A percentile compares a stretch with the other conserved stretches of the same genome.
These are phyloP conservation scores for Frieseomelitta varia DNA, from an alignment of 1,140 invertebrate genomes.

Conservation along the genomic window DNA sequence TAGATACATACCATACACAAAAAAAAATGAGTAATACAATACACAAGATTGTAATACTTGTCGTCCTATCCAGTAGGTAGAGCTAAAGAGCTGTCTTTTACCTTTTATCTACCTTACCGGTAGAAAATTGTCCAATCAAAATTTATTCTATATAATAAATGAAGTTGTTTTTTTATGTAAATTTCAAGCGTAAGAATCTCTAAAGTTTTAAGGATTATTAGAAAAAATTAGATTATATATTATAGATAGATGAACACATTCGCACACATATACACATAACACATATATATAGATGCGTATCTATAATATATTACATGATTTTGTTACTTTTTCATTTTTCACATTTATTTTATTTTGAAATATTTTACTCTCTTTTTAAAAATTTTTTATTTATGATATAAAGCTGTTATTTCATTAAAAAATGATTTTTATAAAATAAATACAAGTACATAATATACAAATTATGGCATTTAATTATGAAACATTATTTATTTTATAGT, in stretches of 20 bases:
- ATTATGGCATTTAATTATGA: background rate
- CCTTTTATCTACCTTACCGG: conserved; percentile 36
- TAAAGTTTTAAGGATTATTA: background rate
- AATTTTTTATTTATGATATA: background rate
- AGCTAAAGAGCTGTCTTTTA: conserved; percentile 31
- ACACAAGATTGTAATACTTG: conserved; percentile 52
- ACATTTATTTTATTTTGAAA: background rate
- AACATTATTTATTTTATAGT: background rate
- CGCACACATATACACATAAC: background rate
- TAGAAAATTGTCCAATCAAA: conserved; percentile 40
- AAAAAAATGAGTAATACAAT: conserved; percentile 55
- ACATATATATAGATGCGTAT: background rate
- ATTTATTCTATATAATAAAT: conserved; percentile 13
- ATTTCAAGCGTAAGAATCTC: background rate
- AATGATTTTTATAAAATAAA: background rate
- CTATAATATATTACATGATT: background rate
- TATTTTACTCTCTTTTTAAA: background rate
- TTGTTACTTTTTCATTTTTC: background rate
- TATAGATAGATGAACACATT: background rate
- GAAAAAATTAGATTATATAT: background rate
- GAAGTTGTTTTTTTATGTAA: background rate
- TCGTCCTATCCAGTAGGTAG: conserved; percentile 51
- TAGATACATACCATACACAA: conserved; percentile 58
- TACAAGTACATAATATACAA: too few relatives aligned
- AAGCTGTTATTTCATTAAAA: background rate